Conservation (phyloP, 1,140 invertebrate species). For the Atta colombica region DNA sequence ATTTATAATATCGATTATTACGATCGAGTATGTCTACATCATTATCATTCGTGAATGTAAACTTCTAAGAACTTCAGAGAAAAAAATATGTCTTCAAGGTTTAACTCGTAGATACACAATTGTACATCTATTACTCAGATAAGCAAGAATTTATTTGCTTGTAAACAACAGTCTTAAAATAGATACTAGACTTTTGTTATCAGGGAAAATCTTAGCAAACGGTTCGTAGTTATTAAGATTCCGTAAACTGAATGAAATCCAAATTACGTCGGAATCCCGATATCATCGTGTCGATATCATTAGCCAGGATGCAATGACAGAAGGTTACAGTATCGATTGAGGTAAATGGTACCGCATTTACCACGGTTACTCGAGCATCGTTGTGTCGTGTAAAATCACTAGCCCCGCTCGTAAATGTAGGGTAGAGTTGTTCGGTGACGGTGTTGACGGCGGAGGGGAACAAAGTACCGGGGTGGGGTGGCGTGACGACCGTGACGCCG, state of each 20-base stretch:
- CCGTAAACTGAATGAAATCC: conserved; percentile 7
- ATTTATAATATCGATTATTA: not conserved
- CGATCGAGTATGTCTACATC: not conserved
- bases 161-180: not conserved
- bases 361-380: conserved; percentile 48
- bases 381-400: conserved; percentile 53
- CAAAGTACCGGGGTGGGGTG: not conserved
- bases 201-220: not conserved
- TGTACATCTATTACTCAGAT: no score
- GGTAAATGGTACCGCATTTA: conserved; percentile 29
- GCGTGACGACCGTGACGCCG: conserved; percentile 36
- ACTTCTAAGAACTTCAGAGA: not conserved
- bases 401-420: conserved; percentile 43
- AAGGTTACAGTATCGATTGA: conserved; percentile 38
- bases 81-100: not conserved
- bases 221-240: conserved; percentile 22
- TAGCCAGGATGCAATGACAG: conserved; percentile 35
- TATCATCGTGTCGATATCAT: conserved; percentile 43
- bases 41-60: not conserved
- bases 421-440: conserved; percentile 33
- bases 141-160: not conserved
- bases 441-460: not conserved
- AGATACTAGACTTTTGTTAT: not conserved
- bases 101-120: not conserved
- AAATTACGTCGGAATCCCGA: conserved; percentile 24